Evolutionary conservation across 2,113 vertebrate genomes (phyloP).

Genomic region (Zosterops lateralis): DNA sequence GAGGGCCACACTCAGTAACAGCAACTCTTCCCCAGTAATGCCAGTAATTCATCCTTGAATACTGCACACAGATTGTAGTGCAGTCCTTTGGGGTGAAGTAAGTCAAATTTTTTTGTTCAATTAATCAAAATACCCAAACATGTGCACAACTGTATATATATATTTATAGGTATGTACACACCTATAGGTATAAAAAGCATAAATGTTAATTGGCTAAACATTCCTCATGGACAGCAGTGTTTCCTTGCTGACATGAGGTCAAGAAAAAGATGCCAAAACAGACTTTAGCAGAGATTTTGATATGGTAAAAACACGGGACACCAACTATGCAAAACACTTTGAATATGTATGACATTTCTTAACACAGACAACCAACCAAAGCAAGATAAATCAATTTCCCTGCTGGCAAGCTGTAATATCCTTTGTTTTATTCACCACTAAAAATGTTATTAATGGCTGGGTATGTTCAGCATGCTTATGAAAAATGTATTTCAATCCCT

Average conservation of each 20-base stretch:
- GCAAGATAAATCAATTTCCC: conserved; percentile 42
- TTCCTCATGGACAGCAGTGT: not conserved
- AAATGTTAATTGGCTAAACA: not conserved
- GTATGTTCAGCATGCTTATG: not conserved
- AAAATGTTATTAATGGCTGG: conserved; percentile 21
- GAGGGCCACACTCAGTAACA: not conserved
- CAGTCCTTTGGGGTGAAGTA: not conserved
- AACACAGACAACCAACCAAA: not conserved
- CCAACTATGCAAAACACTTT: conserved; percentile 13
- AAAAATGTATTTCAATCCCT: conserved; percentile 27
- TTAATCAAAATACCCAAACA: not conserved
- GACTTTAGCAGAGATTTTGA: not conserved
- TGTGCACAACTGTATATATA: not conserved
- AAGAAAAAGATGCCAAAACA: not conserved
- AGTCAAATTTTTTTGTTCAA: not conserved
- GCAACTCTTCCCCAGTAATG: not conserved
- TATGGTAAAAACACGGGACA: not conserved
- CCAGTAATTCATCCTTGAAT: not conserved
- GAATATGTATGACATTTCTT: conserved; percentile 47
- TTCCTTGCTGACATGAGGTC: not conserved
- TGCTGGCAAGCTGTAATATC: not conserved
- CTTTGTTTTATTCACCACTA: conserved; percentile 38
- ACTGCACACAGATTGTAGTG: not conserved
- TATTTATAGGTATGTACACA: too few relatives aligned
- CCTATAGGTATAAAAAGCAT: accelerated